Conservation (phyloP, 2,113 vertebrate genomes). For the Fregata magnificens region DNA sequence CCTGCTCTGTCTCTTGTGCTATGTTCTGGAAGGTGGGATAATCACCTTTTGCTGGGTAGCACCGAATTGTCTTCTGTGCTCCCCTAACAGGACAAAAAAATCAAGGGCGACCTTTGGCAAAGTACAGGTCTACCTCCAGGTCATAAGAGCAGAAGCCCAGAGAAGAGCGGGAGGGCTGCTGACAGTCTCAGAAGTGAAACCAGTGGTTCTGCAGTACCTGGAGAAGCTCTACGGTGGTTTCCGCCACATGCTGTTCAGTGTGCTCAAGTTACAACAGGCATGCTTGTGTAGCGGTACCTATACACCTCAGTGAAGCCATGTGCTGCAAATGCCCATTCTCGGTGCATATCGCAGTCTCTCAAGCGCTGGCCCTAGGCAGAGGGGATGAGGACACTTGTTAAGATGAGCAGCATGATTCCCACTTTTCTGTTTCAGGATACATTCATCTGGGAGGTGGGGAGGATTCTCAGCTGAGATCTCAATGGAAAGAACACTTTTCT, state of each 20-base stretch:
- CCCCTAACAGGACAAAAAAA: background rate
- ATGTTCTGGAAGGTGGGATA: background rate
- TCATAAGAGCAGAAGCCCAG: background rate
- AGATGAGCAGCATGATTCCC: background rate
- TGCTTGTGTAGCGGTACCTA: background rate
- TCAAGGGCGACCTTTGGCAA: background rate
- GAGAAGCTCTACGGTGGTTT: background rate
- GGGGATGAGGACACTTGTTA: background rate
- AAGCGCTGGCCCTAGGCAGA: background rate
- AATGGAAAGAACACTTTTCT: background rate
- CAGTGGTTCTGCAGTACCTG: background rate
- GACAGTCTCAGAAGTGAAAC: background rate
- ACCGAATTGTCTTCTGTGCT: background rate
- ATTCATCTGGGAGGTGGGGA: background rate
- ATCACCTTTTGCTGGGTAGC: background rate
- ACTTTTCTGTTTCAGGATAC: background rate
- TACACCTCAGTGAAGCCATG: fast-evolving
- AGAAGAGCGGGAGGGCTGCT: background rate
- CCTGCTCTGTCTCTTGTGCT: background rate
- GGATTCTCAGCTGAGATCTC: background rate
- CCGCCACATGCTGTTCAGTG: background rate
- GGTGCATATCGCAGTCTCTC: background rate
- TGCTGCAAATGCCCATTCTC: background rate
- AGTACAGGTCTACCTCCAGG: background rate
- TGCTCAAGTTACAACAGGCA: too few species aligned